phyloP scores from a whole-genome alignment of 2,797 vertebrate genomes.

The Thaleichthys pacificus region DNA sequence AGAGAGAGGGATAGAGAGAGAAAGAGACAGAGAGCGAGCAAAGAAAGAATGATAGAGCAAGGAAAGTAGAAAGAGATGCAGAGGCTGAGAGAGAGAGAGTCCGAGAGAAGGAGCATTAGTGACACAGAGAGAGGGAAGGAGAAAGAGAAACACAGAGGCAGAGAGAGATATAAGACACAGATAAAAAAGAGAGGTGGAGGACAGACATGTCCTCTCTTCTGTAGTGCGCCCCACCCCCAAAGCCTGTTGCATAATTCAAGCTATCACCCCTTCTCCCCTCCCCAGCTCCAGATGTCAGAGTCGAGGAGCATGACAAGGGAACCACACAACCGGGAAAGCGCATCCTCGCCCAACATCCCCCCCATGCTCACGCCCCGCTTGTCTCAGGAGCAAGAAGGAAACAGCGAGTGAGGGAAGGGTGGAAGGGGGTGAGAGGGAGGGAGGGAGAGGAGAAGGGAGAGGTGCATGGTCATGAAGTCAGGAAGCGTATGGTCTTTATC shows the following conservation, averaged over 20 bases:
- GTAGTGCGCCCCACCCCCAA: conserved; percentile 26
- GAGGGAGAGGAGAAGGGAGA: conserved; percentile 15
- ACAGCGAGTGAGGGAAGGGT: conserved; percentile 25
- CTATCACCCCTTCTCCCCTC: conserved; percentile 30
- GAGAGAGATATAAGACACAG: neutral
- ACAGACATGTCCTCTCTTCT: neutral
- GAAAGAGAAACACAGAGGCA: conserved; percentile 14
- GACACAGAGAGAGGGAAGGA: conserved; percentile 19
- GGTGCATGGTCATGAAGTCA: conserved; percentile 48
- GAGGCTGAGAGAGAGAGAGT: conserved; percentile 27
- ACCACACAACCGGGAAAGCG: conserved; percentile 23
- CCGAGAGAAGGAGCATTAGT: too few relatives aligned
- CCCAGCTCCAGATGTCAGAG: conserved; percentile 27
- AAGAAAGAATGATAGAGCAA: conserved; percentile 36
- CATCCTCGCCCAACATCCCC: conserved; percentile 19
- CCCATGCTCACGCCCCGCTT: too few relatives aligned
- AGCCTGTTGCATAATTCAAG: conserved; percentile 62
- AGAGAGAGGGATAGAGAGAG: conserved; percentile 22
- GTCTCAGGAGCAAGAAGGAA: too few relatives aligned
- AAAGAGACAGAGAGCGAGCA: conserved; percentile 2
- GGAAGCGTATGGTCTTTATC: conserved; percentile 55
- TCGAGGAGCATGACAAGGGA: conserved; percentile 35
- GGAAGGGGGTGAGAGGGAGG: conserved; percentile 17
- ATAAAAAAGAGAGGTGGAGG: neutral
- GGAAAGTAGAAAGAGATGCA: conserved; percentile 17